Conservation (phyloP, 2,797 vertebrate species). For the Sebastes trivittatus region DNA sequence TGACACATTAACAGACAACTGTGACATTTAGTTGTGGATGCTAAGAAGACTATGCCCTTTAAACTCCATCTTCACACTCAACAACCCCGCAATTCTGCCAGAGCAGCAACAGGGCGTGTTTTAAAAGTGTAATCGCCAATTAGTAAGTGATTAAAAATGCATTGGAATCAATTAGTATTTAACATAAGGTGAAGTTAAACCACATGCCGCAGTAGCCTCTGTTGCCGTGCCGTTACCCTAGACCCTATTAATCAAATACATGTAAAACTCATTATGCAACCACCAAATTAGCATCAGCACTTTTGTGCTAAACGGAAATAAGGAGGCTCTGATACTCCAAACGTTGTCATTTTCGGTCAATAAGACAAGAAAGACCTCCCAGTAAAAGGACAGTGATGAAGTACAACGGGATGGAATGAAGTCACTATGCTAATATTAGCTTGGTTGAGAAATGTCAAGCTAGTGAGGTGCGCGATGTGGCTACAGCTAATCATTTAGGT, state of each 20-base stretch:
- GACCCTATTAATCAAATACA: constrained; percentile 76
- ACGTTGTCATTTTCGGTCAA: constrained; percentile 71
- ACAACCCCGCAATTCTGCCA: constrained; percentile 51
- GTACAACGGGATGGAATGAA: constrained; percentile 60
- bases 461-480: constrained; percentile 49
- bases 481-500: constrained; percentile 80
- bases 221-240: constrained; percentile 45
- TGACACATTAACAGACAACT: constrained; percentile 83
- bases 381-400: constrained; percentile 67
- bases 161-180: constrained; percentile 83
- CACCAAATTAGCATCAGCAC: constrained; percentile 68
- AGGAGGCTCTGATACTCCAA: constrained; percentile 49
- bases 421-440: constrained; percentile 77
- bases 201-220: constrained; percentile 65
- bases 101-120: constrained; percentile 70
- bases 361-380: constrained; percentile 53
- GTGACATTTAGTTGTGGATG: constrained; percentile 81
- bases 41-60: constrained; percentile 78
- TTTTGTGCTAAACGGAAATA: constrained; percentile 63
- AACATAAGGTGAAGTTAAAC: constrained; percentile 81
- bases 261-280: constrained; percentile 67
- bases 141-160: constrained; percentile 84
- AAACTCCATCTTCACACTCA: constrained; percentile 69
- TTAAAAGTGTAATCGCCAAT: constrained; percentile 81
- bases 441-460: constrained; percentile 74